Evolutionary conservation across 2,888 invertebrate species (phyloP).

Genomic region (Rugalucina vietnamica): DNA sequence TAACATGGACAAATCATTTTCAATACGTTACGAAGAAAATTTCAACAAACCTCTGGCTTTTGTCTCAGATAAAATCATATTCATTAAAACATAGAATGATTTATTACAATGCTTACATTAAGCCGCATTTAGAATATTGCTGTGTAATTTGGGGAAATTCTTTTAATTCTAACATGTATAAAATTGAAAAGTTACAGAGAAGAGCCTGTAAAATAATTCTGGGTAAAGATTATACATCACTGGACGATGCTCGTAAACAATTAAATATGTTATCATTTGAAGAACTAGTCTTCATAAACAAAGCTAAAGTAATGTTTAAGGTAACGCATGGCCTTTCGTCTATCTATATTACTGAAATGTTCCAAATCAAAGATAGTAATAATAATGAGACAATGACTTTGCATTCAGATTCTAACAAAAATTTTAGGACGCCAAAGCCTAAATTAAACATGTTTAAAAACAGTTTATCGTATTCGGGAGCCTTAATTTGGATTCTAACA

Average conservation of each 20-base stretch:
- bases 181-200: not conserved
- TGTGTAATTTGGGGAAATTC: not conserved
- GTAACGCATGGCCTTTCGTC: not conserved
- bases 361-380: too few species aligned
- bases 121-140: not conserved
- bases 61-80: not conserved
- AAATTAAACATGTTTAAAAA: too few species aligned
- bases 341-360: not conserved
- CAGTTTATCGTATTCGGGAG: too few species aligned
- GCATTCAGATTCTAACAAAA: too few species aligned
- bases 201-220: not conserved
- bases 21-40: not conserved
- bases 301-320: not conserved
- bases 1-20: constrained; percentile 4
- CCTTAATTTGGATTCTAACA: too few species aligned
- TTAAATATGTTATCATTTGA: constrained; percentile 3
- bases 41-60: not conserved
- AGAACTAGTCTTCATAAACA: not conserved
- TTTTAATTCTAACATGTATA: not conserved
- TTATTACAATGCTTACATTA: not conserved
- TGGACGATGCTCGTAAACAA: constrained; percentile 1
- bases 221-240: not conserved
- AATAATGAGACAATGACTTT: too few species aligned
- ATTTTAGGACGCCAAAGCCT: too few species aligned
- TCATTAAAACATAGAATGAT: not conserved